phyloP scores from a whole-genome alignment of 2,113 vertebrate genomes.

The Vimba vimba region DNA sequence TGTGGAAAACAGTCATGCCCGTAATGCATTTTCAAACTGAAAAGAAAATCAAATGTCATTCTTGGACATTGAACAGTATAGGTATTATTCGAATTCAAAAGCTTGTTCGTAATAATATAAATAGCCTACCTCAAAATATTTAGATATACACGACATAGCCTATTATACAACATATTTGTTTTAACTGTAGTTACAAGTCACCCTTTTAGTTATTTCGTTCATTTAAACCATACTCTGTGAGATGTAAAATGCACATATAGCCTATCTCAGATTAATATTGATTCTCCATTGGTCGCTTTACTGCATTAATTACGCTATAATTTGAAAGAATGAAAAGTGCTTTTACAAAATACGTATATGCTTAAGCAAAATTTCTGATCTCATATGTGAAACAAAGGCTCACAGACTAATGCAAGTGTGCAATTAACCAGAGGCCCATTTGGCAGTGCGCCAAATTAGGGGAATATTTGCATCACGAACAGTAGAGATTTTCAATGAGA shows the following conservation, averaged over 20 bases:
- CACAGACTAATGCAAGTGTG: conserved; percentile 26
- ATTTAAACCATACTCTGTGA: not conserved
- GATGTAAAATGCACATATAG: not conserved
- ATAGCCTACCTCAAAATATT: not conserved
- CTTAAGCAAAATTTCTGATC: not conserved
- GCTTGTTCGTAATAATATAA: not conserved
- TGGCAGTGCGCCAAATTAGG: conserved; percentile 34
- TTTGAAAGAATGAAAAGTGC: not conserved
- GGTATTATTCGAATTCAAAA: not conserved
- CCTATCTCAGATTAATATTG: not conserved
- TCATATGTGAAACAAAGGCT: conserved; percentile 38
- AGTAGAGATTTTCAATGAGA: not conserved
- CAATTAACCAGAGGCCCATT: conserved; percentile 40
- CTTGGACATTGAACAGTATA: not conserved
- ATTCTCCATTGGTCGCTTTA: not conserved
- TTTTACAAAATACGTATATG: not conserved
- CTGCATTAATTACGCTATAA: not conserved
- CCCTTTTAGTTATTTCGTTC: not conserved
- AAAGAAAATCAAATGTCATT: not conserved
- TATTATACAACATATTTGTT: not conserved
- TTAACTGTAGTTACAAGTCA: not conserved
- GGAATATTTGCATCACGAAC: conserved; percentile 17
- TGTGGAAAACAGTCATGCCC: not conserved
- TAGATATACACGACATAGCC: not conserved
- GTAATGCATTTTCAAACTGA: not conserved